Percentiles rank a stretch among this genome's conserved stretches.
phyloP scores from a whole-genome alignment of 2,888 invertebrate species.

The Galerucella pusilla region DNA sequence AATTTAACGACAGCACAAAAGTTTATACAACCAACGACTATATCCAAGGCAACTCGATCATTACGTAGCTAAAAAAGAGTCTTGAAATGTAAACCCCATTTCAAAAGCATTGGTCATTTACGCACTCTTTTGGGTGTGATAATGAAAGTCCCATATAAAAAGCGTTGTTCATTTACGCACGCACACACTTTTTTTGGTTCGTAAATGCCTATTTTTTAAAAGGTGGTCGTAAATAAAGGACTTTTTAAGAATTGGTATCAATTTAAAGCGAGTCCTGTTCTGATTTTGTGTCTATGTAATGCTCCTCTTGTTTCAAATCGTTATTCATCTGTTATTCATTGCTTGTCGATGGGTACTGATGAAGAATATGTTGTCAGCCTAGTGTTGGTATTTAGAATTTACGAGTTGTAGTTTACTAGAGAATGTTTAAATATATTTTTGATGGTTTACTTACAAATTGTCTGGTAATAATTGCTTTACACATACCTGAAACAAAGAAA shows the following conservation, averaged over 20 bases:
- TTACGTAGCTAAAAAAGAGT: too few species aligned
- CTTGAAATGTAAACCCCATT: too few species aligned
- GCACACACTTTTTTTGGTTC: too few species aligned
- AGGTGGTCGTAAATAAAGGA: too few species aligned
- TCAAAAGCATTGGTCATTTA: too few species aligned
- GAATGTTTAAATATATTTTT: conserved; percentile 31
- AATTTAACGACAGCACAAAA: too few species aligned
- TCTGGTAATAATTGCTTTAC: background rate
- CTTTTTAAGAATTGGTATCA: background rate
- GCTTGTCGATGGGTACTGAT: conserved; percentile 29
- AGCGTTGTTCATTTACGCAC: too few species aligned
- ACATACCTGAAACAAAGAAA: conserved; percentile 1
- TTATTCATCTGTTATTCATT: conserved; percentile 30
- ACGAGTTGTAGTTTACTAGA: conserved; percentile 21
- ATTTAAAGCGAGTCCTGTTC: background rate
- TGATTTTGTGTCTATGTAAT: background rate
- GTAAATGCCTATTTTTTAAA: too few species aligned
- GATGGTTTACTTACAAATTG: background rate
- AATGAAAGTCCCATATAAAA: too few species aligned
- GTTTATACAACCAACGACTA: too few species aligned
- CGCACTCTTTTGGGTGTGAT: too few species aligned
- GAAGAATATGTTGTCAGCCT: conserved; percentile 24
- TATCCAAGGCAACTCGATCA: too few species aligned
- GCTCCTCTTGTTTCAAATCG: conserved; percentile 10
- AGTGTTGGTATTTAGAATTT: conserved; percentile 16